These are phyloP conservation scores for Metellina segmentata DNA, from an alignment of 2,888 invertebrate species.

Conservation along the genomic window DNA sequence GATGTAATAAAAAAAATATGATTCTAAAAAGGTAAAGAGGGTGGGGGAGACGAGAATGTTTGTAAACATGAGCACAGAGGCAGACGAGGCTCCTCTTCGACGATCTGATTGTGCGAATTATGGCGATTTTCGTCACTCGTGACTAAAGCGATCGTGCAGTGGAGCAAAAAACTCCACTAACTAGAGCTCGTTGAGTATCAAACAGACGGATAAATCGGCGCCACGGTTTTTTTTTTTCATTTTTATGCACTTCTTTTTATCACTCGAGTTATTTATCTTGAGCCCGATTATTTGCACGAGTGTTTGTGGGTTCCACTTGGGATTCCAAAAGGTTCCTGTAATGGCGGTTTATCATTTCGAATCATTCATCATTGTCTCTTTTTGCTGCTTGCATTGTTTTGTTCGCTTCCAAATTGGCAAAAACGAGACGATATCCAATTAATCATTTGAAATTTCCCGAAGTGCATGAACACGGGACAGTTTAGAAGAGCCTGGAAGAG, in stretches of 20 bases:
- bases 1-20: neutral
- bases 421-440: neutral
- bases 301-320: neutral
- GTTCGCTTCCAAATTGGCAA: neutral
- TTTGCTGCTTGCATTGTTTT: neutral
- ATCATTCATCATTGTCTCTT: neutral
- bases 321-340: neutral
- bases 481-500: too few relatives aligned
- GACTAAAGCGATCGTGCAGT: neutral
- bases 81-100: conserved; percentile 38
- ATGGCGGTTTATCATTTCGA: neutral
- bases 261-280: neutral
- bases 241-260: neutral
- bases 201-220: neutral
- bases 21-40: neutral
- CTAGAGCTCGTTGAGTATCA: conserved; percentile 9
- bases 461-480: too few relatives aligned
- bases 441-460: neutral
- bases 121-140: conserved; percentile 53
- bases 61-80: conserved; percentile 37
- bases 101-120: conserved; percentile 70
- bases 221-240: neutral
- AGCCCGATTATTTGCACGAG: neutral
- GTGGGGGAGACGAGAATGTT: conserved; percentile 10
- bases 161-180: neutral